Base-by-base conservation (phyloP, 2,888 invertebrate species). In the Dynastes maya region DNA sequence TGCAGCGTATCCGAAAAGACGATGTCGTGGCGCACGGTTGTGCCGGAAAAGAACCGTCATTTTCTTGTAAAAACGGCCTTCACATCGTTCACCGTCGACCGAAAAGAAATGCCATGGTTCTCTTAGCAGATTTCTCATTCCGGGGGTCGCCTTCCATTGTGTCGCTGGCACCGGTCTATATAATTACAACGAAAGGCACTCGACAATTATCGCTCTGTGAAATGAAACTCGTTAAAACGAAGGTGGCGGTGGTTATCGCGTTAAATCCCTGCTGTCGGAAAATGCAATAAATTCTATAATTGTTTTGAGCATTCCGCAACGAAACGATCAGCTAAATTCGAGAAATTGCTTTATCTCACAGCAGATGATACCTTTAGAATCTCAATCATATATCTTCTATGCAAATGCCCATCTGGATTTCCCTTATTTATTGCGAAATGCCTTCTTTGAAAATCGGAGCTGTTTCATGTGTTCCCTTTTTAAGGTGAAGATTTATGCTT, bases 11-110 rank as follows among this genome's bases (percentile, higher is more conserved):
- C n/a, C 45, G 61, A 61, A 27, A 45, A 74, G 61, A 45, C 16
- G 45, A 49, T 45, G 49, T 74, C 72, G 29, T 45, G n/a, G 61
- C 29, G 63, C 6, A 29, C 22, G 16, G 72, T 16, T 29, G 45
- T 22, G 45, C 13, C 6, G 61, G 63, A 74, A 55, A 61, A 61
- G 55, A 74, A 61, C 72, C 72, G 72, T 74, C 72, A 61, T 74
- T 74, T 58, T 74, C 72, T 74, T 61, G 45, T 74, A 74, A 61
- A 74, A 74, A 74, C 63, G 72, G 13, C 61, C 72, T 45, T 74
- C 72, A 45, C 72, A 74, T 74, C 61, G 61, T 63, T 74, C 72
- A 74, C 40, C 61, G 45, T 58, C 61, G 45, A 61, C 45, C 61
- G 22, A 74, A 74, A 49, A 74, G 61, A 49, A 74, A 22, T 45